Base-by-base conservation (phyloP, 2,888 invertebrate species). In the Agrochola circellaris region DNA sequence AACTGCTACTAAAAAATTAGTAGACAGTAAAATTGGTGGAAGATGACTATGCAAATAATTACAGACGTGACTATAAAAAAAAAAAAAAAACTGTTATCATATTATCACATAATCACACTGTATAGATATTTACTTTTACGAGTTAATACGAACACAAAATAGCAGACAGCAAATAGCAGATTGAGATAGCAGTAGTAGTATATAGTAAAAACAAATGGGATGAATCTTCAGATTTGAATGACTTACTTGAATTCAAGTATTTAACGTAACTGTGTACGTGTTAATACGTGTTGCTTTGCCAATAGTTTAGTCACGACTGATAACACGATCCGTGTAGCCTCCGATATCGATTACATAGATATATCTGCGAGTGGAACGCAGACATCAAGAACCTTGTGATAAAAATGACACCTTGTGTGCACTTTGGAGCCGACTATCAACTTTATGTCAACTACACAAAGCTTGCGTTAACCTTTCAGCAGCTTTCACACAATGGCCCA, bases 221-320 rank as follows among this genome's bases (percentile, higher is more conserved):
- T 61, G 4, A 64, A 56, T 71, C 20, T 26, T 51, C 15, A 54
- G 2, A 45, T 67, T 78, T 58, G 17, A 58, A 30, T 51, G 48
- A 77, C 84, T 84, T 71, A 86, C 85, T 81, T 81, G 65, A 56
- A 75, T 45, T 70, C 48, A 30, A 45, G 66, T n/a, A 56, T 34
- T 74, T 56, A 58, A 38, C 30, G 60, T n/a, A 58, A 15, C 34
- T 48, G 34, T 17, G 66, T 30, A 45, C 58, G n/a, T n/a, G 23
- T 38, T 23, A 51, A 42, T 23, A 81, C 75, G 88, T 87, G 80
- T 84, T 73, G 68, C 73, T 77, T 76, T 65, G 58, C 67, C 76
- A 78, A 84, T 64, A 51, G 74, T 68, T 80, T 61, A 73, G 77
- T 75, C 80, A 77, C 87, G 81, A 88, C 86, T 88, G 87, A 87